Conservation (phyloP, 2,113 vertebrate species). For the Osmerus mordax region DNA sequence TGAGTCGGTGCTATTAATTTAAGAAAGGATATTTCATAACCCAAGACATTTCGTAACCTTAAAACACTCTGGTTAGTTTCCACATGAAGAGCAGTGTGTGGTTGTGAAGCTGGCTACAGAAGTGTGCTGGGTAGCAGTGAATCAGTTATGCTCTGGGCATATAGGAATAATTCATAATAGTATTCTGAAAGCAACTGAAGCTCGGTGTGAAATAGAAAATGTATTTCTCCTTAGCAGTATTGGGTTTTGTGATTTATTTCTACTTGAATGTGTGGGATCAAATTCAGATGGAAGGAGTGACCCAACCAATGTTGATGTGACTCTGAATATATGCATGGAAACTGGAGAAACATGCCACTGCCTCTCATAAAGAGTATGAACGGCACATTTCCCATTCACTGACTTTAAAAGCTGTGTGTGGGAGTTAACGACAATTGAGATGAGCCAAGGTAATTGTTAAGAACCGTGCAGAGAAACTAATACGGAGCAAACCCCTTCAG, state of each 20-base stretch:
- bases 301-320: constrained; percentile 8
- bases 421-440: constrained; percentile 15
- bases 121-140: constrained; percentile 45
- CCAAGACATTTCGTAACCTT: constrained; percentile 15
- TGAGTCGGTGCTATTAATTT: constrained; percentile 37
- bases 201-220: constrained; percentile 35
- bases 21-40: constrained; percentile 28
- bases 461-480: constrained; percentile 7
- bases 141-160: constrained; percentile 60
- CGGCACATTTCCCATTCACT: constrained; percentile 7
- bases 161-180: constrained; percentile 62
- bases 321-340: neutral
- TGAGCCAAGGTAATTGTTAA: constrained; percentile 12
- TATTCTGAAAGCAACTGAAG: constrained; percentile 44
- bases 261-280: constrained; percentile 14
- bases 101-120: constrained; percentile 46
- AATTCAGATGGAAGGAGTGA: neutral
- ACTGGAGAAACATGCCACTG: neutral
- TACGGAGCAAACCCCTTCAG: constrained; percentile 1
- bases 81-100: constrained; percentile 35
- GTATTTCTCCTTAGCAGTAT: constrained; percentile 30
- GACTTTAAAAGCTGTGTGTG: constrained; percentile 9
- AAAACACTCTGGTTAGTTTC: constrained; percentile 31
- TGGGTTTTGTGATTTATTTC: constrained; percentile 29
- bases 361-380: neutral